Base-by-base conservation (phyloP, 1,140 invertebrate genomes). In the Heliconius himera region DNA sequence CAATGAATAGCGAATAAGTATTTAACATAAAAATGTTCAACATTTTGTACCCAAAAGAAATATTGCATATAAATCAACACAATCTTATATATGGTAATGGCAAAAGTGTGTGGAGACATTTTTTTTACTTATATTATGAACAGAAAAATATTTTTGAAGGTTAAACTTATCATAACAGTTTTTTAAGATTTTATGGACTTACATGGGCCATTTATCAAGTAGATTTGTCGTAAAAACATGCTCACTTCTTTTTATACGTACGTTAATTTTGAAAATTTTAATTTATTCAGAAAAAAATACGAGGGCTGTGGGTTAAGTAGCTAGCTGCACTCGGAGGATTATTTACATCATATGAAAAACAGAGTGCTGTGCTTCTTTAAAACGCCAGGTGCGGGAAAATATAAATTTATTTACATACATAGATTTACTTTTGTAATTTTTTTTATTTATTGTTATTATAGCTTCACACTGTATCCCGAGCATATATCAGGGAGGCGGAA, bases 111-210 rank as follows among this genome's bases (percentile, higher is more conserved):
- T 26, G 60, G 26, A 16, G 60, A 16, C 26, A 5, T 29, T 66
- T 13, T n/a, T 56, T 66, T 26, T 66, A 13, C 3, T 29, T 66
- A 29, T 66, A 66, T 26, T 33, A 60, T 54, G 16, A 54, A 6
- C 70, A 49, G 26, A 46, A 73, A 71, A 26, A 70, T 74, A 41
- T 36, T 33, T 73, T 70, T 73, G 71, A 73, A 66, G 60, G 26
- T 66, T 66, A 66, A 66, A 66, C 60, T 66, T 66, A 60, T 60
- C 20, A 60, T 60, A 60, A 26, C 56, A 60, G n/a, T 60, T 60
- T 60, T 22, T 11, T n/a, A 3, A 22, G 9, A 22, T 60, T 60
- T 60, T 26, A 60, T 22, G 22, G 56, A 9, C 60, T 22, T 66
- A 73, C n/a, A 49, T 46, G 33, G 8, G 11, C n/a, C 26, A 29